phyloP scores from a whole-genome alignment of 2,113 vertebrate species.

The Bubo scandiacus region DNA sequence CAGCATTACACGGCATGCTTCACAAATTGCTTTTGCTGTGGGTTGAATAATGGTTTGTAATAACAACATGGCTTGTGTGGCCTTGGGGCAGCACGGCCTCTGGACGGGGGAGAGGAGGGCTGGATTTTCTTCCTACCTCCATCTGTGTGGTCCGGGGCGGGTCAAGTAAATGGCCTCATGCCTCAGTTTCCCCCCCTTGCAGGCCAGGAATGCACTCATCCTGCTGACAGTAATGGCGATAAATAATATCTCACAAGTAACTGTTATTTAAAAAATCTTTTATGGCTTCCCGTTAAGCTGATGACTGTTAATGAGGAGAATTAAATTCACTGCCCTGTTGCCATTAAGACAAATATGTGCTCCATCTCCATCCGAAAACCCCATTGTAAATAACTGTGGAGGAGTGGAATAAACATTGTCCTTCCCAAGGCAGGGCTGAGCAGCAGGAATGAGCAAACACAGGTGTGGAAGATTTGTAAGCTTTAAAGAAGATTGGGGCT shows the following conservation, averaged over 20 bases:
- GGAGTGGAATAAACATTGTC: conserved; percentile 15
- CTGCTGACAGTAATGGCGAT: background rate
- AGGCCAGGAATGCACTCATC: background rate
- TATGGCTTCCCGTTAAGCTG: conserved; percentile 48
- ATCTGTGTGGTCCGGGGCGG: conserved; percentile 30
- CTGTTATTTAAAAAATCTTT: conserved; percentile 4
- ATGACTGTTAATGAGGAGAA: conserved; percentile 48
- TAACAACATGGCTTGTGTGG: background rate
- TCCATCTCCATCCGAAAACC: conserved; percentile 35
- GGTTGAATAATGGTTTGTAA: background rate
- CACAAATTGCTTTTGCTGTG: background rate
- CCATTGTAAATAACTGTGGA: conserved; percentile 33
- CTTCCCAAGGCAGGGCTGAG: conserved; percentile 2
- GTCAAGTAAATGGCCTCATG: background rate
- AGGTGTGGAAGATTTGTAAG: conserved; percentile 54
- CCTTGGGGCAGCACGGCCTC: background rate
- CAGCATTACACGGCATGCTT: fast-evolving
- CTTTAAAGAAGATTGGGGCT: conserved; percentile 45
- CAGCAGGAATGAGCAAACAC: conserved; percentile 52
- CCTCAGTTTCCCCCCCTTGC: conserved; percentile 50
- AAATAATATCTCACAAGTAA: conserved; percentile 13
- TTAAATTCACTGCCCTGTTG: conserved; percentile 9
- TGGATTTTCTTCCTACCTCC: background rate
- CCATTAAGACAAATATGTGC: conserved; percentile 39
- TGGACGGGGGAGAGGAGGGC: background rate